Base-by-base conservation (phyloP, 1,140 invertebrate genomes). In the Drusus annulatus region DNA sequence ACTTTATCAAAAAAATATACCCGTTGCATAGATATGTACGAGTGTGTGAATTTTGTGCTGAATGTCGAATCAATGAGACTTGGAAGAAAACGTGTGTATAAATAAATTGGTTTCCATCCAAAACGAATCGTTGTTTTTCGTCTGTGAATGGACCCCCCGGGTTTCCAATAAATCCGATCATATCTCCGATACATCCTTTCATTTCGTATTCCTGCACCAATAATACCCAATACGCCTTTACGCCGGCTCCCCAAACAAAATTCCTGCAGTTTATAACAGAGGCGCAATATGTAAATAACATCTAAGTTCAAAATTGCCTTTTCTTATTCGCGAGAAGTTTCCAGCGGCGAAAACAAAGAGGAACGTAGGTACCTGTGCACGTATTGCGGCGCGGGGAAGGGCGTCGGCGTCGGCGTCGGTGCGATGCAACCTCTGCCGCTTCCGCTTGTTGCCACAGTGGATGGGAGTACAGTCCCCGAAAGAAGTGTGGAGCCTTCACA, bases 241-340 rank as follows among this genome's bases (percentile, higher is more conserved):
- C 7, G 36, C n/a, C 54, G 4, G 21, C 54, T 56, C n/a, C 21
- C 21, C 54, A 17, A 56, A 17, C n/a, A 56, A 56, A 56, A 19
- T 7, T 17, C 54, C n/a, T 56, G 54, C 54, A 56, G n/a, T 17
- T 21, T 56, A 56, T 21, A 56, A 56, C n/a, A 56, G n/a, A 19
- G 21, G 28, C 23, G 62, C 23, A 71, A 28, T 25, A 71, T 71
- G 68, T 51, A 71, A 71, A 71, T 71, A 71, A 4, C 68, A 15
- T 65, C 50, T 15, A 51, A 50, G 36, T 51, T 71, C 45, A 21
- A 71, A 52, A 71, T 71, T 71, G 68, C 45, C 13, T 65, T 25
- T 51, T 52, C 68, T 51, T 45, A 69, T 69, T 71, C 68, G 68
- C 21, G 19, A 4, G 25, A 71, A 71, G 10, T 71, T 71, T 51